Evolutionary conservation across 2,888 invertebrate genomes (phyloP).

Genomic region (Eumerus sabulonum): DNA sequence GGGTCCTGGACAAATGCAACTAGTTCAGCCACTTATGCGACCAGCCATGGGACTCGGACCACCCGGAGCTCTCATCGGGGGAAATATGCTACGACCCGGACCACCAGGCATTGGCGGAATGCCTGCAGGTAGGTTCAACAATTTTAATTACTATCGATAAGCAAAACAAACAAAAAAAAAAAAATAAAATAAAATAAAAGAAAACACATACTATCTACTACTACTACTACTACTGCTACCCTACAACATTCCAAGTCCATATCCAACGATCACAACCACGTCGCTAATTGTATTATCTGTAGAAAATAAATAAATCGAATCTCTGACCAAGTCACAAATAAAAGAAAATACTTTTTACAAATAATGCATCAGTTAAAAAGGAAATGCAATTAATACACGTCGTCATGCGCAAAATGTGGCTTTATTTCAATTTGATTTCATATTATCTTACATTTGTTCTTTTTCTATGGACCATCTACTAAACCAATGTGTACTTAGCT

Average conservation of each 20-base stretch:
- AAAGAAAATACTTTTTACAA: slow-evolving; percentile 12
- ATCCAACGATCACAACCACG: slow-evolving; percentile 44
- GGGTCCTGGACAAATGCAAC: slow-evolving; percentile 76
- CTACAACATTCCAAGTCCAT: slow-evolving; percentile 48
- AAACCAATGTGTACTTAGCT: slow-evolving; percentile 34
- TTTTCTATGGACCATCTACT: slow-evolving; percentile 11
- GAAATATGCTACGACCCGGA: slow-evolving; percentile 77
- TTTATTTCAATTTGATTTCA: slow-evolving; percentile 7
- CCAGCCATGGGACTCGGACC: slow-evolving; percentile 78
- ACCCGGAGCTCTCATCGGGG: slow-evolving; percentile 76
- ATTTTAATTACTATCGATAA: slow-evolving; percentile 69
- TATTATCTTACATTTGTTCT: slow-evolving; percentile 4
- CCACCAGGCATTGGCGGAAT: slow-evolving; percentile 76
- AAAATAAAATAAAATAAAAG: background rate
- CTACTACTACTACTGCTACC: background rate
- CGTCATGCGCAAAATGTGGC: slow-evolving; percentile 23
- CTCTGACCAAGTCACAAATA: slow-evolving; percentile 5
- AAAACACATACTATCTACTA: no score
- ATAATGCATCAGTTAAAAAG: slow-evolving; percentile 30
- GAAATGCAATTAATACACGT: slow-evolving; percentile 31
- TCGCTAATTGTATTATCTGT: slow-evolving; percentile 11
- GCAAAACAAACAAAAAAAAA: slow-evolving; percentile 49
- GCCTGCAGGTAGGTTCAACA: slow-evolving; percentile 76
- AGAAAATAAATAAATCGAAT: no score
- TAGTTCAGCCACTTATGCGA: slow-evolving; percentile 78